These are phyloP conservation scores for Numida meleagris DNA, from an alignment of 2,113 vertebrate genomes.

Conservation along the genomic window DNA sequence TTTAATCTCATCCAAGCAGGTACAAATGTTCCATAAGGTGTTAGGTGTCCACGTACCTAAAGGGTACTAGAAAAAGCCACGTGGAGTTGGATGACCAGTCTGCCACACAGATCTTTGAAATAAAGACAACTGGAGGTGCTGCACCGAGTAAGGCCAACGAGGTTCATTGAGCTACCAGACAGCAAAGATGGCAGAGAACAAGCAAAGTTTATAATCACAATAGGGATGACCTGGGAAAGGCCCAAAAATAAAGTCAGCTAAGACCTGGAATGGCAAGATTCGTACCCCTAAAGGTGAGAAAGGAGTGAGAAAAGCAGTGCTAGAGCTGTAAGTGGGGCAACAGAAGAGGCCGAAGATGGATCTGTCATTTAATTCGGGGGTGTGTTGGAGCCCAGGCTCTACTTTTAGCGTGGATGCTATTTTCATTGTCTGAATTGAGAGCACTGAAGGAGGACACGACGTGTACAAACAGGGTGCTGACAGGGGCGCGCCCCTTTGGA, in stretches of 20 bases:
- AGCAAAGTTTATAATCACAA: background rate
- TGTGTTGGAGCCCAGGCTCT: conserved; percentile 37
- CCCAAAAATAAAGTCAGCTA: conserved; percentile 30
- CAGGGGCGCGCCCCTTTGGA: background rate
- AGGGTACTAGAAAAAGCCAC: background rate
- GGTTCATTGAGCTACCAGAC: background rate
- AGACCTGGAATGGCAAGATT: background rate
- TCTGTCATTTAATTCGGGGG: conserved; percentile 42
- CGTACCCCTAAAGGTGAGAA: conserved; percentile 23
- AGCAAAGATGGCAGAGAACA: background rate
- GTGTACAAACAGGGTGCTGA: background rate
- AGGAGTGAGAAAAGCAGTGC: background rate
- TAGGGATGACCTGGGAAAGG: background rate
- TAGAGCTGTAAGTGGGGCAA: conserved; percentile 49
- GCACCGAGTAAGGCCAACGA: background rate
- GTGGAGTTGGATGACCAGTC: background rate
- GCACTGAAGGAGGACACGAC: conserved; percentile 30
- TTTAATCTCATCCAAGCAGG: background rate
- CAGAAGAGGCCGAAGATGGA: conserved; percentile 36
- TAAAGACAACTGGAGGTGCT: background rate
- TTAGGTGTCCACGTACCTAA: background rate
- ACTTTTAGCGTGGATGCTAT: conserved; percentile 26
- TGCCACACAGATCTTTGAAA: background rate
- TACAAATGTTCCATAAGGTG: background rate
- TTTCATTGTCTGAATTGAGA: conserved; percentile 18